Base-by-base conservation (phyloP, 2,797 vertebrate species). In the Amphiprion clarkii region DNA sequence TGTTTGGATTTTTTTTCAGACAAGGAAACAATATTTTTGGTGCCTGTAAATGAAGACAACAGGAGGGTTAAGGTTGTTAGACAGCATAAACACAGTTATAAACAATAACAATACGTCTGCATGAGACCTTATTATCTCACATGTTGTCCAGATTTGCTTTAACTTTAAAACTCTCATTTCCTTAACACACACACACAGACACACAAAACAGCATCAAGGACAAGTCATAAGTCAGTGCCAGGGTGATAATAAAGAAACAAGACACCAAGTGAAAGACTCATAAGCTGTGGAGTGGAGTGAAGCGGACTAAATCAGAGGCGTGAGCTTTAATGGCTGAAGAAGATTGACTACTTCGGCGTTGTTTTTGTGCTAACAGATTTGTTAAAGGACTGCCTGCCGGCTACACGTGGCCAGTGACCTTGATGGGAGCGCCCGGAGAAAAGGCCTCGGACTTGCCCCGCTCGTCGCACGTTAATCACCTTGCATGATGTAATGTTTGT, bases 401-500 rank as follows among this genome's bases (percentile, higher is more conserved):
- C n/a, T 4, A 48, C 52, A 42, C 76, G 75, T 62, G 16, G 48
- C 33, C 61, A 21, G 62, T 78, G 83, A 87, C 87, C 83, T 87
- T 83, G 79, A 63, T 42, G 63, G n/a, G 39, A 62, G 48, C 57
- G 60, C 79, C 67, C 77, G 58, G 44, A 72, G 62, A 19, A 74
- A 64, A 64, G 62, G 71, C 51, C 16, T 46, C 4, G 1, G 2
- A 55, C 54, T 17, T 19, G 17, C 58, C 27, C 65, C 63, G n/a
- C 64, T 87, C 71, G 70, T 76, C 70, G 71, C 77, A 75, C 64
- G 76, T 71, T 85, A 81, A 88, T 88, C 76, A 84, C 75, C 57
- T 67, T 54, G 62, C 52, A 60, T 69, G 79, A 84, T 87, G 86
- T 83, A 79, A 83, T 71, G 62, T 89, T 86, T 87, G 81, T 59